These are phyloP conservation scores for Eupithecia tripunctaria DNA, from an alignment of 2,888 invertebrate species.

Conservation along the genomic window DNA sequence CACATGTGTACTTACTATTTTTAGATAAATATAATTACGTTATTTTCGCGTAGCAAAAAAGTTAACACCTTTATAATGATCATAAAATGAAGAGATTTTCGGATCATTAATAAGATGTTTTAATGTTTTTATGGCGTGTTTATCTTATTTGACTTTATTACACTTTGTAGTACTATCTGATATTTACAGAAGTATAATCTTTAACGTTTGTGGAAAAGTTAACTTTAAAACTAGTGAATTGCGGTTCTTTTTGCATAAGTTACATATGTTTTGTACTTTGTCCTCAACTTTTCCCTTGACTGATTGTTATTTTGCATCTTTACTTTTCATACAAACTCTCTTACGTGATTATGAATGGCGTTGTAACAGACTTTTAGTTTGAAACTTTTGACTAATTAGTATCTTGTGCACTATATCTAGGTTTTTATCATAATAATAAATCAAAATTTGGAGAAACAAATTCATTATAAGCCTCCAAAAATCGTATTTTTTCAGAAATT, in stretches of 20 bases:
- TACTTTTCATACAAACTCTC: too few species aligned
- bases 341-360: too few species aligned
- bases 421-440: too few species aligned
- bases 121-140: background rate
- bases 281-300: background rate
- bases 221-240: background rate
- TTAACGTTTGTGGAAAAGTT: background rate
- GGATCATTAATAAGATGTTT: background rate
- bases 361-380: too few species aligned
- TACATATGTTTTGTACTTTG: background rate
- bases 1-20: background rate
- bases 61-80: background rate
- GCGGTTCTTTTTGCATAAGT: background rate
- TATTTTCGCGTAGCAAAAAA: background rate
- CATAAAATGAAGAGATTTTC: constrained; percentile 10
- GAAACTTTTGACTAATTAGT: too few species aligned
- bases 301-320: background rate
- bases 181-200: background rate
- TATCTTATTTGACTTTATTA: background rate
- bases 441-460: too few species aligned
- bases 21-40: background rate
- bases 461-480: too few species aligned
- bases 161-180: background rate
- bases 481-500: too few species aligned
- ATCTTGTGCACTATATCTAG: too few species aligned